Base-by-base conservation (phyloP, 2,888 invertebrate species). In the Philopedon plagiatum region DNA sequence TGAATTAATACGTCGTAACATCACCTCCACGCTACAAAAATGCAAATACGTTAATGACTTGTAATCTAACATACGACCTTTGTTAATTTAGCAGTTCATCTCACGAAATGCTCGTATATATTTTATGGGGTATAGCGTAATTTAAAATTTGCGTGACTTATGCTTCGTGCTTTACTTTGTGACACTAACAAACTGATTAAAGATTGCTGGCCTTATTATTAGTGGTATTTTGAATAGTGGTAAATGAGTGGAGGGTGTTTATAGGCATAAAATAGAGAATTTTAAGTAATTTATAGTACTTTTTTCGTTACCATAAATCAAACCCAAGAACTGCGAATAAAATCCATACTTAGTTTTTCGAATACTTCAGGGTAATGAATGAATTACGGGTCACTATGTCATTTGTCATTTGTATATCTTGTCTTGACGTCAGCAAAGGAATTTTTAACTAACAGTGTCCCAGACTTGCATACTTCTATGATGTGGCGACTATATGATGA, bases 41-140 rank as follows among this genome's bases (percentile, higher is more conserved):
- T 68, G 68, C 56, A 69, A 62, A 69, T 69, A 26, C 21, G 57
- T 46, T 70, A 64, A 70, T 64, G 44, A 54, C 51, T 54, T 13
- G 37, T 39, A 56, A 56, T 69, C 41, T 64, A 57, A 46, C 46
- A 26, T 21, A 56, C 41, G 56, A 32, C 32, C 62, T 56, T 62
- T 62, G 56, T 56, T 62, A 32, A 23, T 18, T 63, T 46, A 64
- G 63, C 29, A 58, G 60, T 61, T 49, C 74, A 75, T 75, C 71
- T 73, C 75, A 77, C 76, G 76, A 46, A 73, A 77, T 64, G 63
- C 60, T 67, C 67, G 70, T 70, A 76, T 75, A 75, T 65, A 76
- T 76, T 76, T 74, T 57, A 61, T 19, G 37, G 32, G 69, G 39
- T 49, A n/a, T n/a, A 71, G 56, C 26, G 63, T 75, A 73, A 75